These are phyloP conservation scores for Drosophila simulans DNA, from an alignment of 1,140 invertebrate genomes.

Conservation along the genomic window DNA sequence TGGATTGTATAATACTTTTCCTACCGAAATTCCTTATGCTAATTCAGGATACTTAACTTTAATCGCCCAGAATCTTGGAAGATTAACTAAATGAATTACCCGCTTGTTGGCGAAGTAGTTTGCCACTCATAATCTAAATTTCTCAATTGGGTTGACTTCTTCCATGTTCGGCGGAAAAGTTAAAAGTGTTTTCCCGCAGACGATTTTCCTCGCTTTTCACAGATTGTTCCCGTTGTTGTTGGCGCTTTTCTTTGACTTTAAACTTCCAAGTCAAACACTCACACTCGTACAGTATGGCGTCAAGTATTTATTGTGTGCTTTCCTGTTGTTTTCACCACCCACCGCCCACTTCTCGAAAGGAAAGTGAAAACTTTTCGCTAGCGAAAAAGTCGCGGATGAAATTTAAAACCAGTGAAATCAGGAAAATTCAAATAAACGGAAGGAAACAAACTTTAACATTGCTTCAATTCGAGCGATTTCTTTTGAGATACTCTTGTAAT, in stretches of 20 bases:
- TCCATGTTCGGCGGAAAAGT: constrained; percentile 49
- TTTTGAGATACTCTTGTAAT: background rate
- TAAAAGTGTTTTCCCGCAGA: constrained; percentile 68
- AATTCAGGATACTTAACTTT: background rate
- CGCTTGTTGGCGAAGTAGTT: constrained; percentile 19
- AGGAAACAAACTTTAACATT: constrained; percentile 10
- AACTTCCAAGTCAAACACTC: constrained; percentile 53
- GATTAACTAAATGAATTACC: constrained; percentile 29
- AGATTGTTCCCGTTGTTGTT: constrained; percentile 51
- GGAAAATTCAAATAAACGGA: constrained; percentile 2
- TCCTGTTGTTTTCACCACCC: constrained; percentile 32
- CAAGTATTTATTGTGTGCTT: constrained; percentile 76
- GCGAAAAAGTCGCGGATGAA: constrained; percentile 66
- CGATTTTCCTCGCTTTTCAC: constrained; percentile 35
- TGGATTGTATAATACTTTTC: background rate
- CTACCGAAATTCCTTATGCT: background rate
- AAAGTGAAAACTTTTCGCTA: constrained; percentile 79
- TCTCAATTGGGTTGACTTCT: constrained; percentile 42
- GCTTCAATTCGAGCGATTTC: background rate
- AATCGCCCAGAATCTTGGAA: background rate
- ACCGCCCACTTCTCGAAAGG: constrained; percentile 18
- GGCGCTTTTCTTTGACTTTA: constrained; percentile 74
- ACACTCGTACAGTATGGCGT: constrained; percentile 58
- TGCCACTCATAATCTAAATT: constrained; percentile 39
- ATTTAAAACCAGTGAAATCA: constrained; percentile 61